These are phyloP conservation scores for Synchiropus splendidus DNA, from an alignment of 2,113 vertebrate species.

Conservation along the genomic window DNA sequence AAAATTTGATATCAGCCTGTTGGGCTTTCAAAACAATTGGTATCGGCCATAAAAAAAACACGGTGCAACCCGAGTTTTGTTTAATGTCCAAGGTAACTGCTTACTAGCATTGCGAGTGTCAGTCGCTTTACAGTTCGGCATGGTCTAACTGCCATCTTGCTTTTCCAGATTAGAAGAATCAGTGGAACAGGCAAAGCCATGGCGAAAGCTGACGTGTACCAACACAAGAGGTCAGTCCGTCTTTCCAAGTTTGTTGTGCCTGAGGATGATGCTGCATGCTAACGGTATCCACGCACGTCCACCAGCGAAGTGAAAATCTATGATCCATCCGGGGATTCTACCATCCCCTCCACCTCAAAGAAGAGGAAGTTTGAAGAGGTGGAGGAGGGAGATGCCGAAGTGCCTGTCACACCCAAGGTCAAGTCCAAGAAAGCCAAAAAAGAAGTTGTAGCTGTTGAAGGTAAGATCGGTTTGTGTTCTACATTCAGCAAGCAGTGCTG, in stretches of 20 bases:
- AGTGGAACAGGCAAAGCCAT: constrained; percentile 92
- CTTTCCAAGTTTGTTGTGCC: not conserved
- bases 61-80: no score
- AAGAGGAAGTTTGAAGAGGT: constrained; percentile 88
- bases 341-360: constrained; percentile 77
- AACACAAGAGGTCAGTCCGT: constrained; percentile 82
- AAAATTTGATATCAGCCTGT: no score
- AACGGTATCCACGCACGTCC: not conserved
- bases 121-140: no score
- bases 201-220: constrained; percentile 89
- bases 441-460: constrained; percentile 57
- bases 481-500: accelerated
- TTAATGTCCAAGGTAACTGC: no score
- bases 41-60: no score
- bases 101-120: no score
- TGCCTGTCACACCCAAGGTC: constrained; percentile 26
- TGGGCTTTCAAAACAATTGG: no score
- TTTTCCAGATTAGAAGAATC: constrained; percentile 80
- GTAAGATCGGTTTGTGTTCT: no score
- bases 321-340: constrained; percentile 89
- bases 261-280: not conserved
- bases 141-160: not conserved
- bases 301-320: constrained; percentile 83
- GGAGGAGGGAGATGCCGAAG: constrained; percentile 65
- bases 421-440: constrained; percentile 81